phyloP scores from a whole-genome alignment of 2,888 invertebrate species.

The Leucania comma region DNA sequence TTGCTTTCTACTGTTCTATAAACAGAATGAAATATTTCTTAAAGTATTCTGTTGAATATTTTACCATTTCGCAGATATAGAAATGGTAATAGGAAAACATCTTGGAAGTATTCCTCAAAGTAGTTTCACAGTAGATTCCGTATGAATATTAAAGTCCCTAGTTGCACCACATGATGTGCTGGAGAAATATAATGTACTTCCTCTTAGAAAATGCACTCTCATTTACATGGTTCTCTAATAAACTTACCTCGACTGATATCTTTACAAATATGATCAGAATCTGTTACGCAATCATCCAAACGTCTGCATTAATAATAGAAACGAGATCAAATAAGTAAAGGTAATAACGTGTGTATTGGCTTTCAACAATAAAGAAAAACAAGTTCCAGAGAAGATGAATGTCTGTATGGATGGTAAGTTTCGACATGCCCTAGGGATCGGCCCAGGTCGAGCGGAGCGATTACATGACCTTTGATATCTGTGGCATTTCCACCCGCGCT shows the following conservation, averaged over 20 bases:
- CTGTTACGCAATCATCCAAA: conserved; percentile 8
- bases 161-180: conserved; percentile 49
- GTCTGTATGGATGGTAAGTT: conserved; percentile 63
- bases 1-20: not conserved
- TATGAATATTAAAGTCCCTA: conserved; percentile 61
- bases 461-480: conserved; percentile 73
- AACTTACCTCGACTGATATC: not conserved
- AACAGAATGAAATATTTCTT: conserved; percentile 18
- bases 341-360: conserved; percentile 49
- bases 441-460: conserved; percentile 67
- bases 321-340: conserved; percentile 35
- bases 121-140: conserved; percentile 56
- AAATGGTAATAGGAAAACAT: conserved; percentile 54
- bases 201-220: conserved; percentile 5
- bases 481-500: conserved; percentile 66
- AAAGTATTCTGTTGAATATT: conserved; percentile 34
- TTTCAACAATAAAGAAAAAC: conserved; percentile 57
- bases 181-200: conserved; percentile 33
- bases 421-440: conserved; percentile 64
- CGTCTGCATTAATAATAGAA: conserved; percentile 36
- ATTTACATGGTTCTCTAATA: conserved; percentile 11
- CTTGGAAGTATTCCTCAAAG: conserved; percentile 52
- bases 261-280: conserved; percentile 8
- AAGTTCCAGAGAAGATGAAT: conserved; percentile 50
- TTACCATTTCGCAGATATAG: conserved; percentile 18